These are phyloP conservation scores for Tipula lateralis DNA, from an alignment of 2,888 invertebrate species.

Conservation along the genomic window DNA sequence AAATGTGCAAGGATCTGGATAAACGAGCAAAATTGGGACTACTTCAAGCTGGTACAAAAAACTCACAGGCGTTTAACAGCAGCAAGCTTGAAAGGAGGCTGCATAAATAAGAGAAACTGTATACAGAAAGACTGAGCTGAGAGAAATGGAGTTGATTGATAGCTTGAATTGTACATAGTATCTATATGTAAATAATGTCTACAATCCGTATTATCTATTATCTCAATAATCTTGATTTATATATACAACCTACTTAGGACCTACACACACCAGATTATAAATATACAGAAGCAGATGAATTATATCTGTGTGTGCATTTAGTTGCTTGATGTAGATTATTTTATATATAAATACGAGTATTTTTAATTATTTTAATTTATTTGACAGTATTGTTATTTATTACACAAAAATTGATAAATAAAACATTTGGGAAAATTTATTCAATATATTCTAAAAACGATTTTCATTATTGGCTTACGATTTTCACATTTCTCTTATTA, in stretches of 20 bases:
- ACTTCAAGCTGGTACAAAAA: not conserved
- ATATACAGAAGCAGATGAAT: not conserved
- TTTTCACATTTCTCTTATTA: too few relatives aligned
- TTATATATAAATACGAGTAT: not conserved
- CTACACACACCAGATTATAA: not conserved
- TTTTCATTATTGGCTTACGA: not conserved
- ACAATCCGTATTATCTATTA: not conserved
- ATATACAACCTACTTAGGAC: not conserved
- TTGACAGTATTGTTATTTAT: slow-evolving; percentile 11
- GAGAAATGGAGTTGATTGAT: not conserved
- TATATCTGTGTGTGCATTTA: not conserved
- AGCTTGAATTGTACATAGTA: not conserved
- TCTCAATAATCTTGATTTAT: not conserved
- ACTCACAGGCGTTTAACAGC: not conserved
- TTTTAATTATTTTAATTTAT: slow-evolving; percentile 19
- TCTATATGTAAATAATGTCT: not conserved
- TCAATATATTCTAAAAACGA: not conserved
- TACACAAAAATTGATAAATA: not conserved
- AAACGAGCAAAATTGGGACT: not conserved
- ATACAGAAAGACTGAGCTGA: not conserved
- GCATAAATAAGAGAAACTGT: not conserved
- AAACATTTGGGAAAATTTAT: not conserved
- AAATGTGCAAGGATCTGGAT: not conserved
- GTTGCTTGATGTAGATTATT: slow-evolving; percentile 9
- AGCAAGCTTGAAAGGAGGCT: not conserved